Percentiles rank a stretch among this genome's conserved stretches.
phyloP scores from a whole-genome alignment of 2,888 invertebrate species.

The Oxyteleia sp. region DNA sequence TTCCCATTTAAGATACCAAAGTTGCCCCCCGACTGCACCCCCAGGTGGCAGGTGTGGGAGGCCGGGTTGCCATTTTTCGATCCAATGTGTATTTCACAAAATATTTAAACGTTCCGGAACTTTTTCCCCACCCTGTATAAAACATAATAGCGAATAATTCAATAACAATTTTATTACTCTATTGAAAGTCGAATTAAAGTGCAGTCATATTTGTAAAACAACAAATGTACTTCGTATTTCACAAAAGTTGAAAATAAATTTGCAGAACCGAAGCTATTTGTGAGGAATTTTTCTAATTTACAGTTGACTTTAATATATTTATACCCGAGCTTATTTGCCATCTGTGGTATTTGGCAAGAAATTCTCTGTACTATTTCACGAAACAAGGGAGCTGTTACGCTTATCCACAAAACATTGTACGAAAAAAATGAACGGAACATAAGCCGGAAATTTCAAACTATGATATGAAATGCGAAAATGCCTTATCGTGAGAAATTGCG shows the following conservation, averaged over 20 bases:
- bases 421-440: constrained; percentile 51
- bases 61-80: too few species aligned
- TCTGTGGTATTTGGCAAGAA: constrained; percentile 48
- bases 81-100: too few species aligned
- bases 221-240: too few species aligned
- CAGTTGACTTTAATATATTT: constrained; percentile 28
- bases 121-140: too few species aligned
- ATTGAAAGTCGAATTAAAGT: too few species aligned
- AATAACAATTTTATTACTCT: too few species aligned
- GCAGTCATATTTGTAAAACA: too few species aligned
- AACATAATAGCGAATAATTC: too few species aligned
- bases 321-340: constrained; percentile 50
- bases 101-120: too few species aligned
- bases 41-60: too few species aligned
- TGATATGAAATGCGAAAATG: constrained; percentile 40
- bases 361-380: constrained; percentile 36
- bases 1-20: too few species aligned
- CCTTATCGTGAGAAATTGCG: constrained; percentile 52
- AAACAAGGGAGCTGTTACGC: constrained; percentile 49
- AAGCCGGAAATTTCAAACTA: constrained; percentile 46
- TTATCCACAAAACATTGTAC: constrained; percentile 42
- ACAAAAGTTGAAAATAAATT: constrained; percentile 1
- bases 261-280: background rate
- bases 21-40: too few species aligned
- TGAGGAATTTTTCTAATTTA: constrained; percentile 24